Conservation (phyloP, 1,140 invertebrate species). For the Trialeurodes vaporariorum region DNA sequence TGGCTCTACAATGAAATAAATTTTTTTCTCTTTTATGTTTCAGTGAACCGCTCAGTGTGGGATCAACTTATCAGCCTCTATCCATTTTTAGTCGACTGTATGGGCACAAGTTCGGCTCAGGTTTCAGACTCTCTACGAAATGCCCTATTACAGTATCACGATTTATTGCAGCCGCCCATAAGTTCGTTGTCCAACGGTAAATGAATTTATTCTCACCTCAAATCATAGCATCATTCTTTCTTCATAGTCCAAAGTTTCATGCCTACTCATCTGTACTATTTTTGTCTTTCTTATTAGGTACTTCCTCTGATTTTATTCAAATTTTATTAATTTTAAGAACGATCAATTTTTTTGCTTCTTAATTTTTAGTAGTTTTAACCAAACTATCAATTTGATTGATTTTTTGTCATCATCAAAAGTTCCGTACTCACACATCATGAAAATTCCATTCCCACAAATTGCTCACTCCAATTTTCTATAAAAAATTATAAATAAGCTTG, state of each 20-base stretch:
- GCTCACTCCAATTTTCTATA: no score
- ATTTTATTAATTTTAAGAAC: no score
- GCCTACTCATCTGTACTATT: neutral
- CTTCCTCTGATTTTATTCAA: no score
- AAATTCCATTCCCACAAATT: no score
- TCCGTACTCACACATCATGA: no score
- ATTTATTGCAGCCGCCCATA: conserved; percentile 60
- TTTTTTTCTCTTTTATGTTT: conserved; percentile 30
- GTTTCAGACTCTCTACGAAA: conserved; percentile 71
- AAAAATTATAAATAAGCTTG: no score
- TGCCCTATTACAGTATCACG: conserved; percentile 76
- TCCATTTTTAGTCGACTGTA: conserved; percentile 81
- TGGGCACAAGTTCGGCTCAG: conserved; percentile 57
- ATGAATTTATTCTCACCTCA: neutral
- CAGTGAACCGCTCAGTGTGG: conserved; percentile 82
- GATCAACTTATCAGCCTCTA: conserved; percentile 83
- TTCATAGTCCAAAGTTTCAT: neutral
- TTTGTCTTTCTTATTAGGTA: neutral
- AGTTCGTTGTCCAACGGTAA: conserved; percentile 6
- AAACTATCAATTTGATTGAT: neutral
- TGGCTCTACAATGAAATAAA: conserved; percentile 2
- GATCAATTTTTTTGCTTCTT: no score
- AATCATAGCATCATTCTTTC: neutral
- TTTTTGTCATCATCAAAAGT: no score
- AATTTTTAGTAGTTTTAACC: neutral